Conservation (phyloP, 2,888 invertebrate species). For the Cryptophagus acutangulus region DNA sequence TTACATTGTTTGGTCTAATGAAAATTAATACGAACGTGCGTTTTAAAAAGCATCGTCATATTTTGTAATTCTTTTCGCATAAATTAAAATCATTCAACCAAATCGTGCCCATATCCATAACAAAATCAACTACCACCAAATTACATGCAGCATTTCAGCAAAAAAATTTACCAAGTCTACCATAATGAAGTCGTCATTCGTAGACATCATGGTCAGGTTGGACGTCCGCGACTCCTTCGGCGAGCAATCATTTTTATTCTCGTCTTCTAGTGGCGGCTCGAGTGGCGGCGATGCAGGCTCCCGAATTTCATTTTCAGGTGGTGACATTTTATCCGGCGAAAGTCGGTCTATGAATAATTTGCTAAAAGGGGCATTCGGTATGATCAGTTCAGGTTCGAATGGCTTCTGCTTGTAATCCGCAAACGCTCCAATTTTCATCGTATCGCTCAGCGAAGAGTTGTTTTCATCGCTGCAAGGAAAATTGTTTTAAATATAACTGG, state of each 20-base stretch:
- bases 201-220: conserved; percentile 50
- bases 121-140: too few species aligned
- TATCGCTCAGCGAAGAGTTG: conserved; percentile 64
- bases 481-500: too few species aligned
- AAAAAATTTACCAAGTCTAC: conserved; percentile 62
- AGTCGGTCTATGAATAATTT: conserved; percentile 48
- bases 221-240: conserved; percentile 37
- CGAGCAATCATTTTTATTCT: conserved; percentile 40
- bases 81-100: too few species aligned
- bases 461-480: conserved; percentile 57
- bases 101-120: too few species aligned
- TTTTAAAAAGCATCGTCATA: too few species aligned
- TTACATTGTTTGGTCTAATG: too few species aligned
- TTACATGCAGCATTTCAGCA: conserved; percentile 18
- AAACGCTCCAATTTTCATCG: conserved; percentile 73
- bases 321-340: conserved; percentile 22
- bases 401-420: conserved; percentile 62
- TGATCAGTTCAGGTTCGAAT: conserved; percentile 50
- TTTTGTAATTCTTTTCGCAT: too few species aligned
- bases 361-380: conserved; percentile 64
- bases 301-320: conserved; percentile 16
- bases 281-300: conserved; percentile 19
- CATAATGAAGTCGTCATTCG: conserved; percentile 65
- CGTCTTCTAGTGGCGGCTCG: conserved; percentile 3
- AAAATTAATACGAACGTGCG: too few species aligned